Base-by-base conservation (phyloP, 2,888 invertebrate species). In the Cataglyphis albicans region DNA sequence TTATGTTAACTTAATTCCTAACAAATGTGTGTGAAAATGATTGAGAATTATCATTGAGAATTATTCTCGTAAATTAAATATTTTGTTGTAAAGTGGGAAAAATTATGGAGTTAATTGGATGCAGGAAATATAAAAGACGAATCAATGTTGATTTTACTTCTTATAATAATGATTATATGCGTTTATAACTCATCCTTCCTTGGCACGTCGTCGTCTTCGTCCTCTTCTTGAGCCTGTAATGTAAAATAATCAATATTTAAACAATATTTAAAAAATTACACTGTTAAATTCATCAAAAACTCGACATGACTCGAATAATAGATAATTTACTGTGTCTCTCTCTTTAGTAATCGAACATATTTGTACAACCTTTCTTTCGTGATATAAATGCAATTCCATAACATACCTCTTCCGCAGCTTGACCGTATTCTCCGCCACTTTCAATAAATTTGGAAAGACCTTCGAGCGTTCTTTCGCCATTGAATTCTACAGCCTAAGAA, bases 401-500 rank as follows among this genome's bases (percentile, higher is more conserved):
- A 90, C 92, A 91, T 94, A 95, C 96, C 91, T 96, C 96, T 65
- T 97, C 96, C 74, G 96, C 96, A 35, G 96, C 96, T 92, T 97
- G 96, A 64, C 97, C 97, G 81, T 97, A 97, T 91, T 96, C 97
- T 87, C 99, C 99, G 92, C 97, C 98, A 86, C 97, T 96, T 94
- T 99, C 99, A 85, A 99, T 95, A 96, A 99, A 99, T 95, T 99
- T 98, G 87, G 97, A 96, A 93, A 99, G 96, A 83, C 97, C 99
- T 91, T 98, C 99, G 90, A 99, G 96, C 91, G 99, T 99, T 94
- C 99, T 96, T 94, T 99, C 99, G 86, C 99, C 98, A 93, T 97
- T 98, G 96, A 98, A 99, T 94, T 99, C 98, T 92, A 99, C 96
- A 90, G 96, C 96, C 95, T 95, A 90, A n/a, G 87, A 91, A 0